A percentile compares a stretch with the other conserved stretches of the same genome.
Evolutionary conservation across 2,113 vertebrate genomes (phyloP).

Genomic region (Mustela nigripes): DNA sequence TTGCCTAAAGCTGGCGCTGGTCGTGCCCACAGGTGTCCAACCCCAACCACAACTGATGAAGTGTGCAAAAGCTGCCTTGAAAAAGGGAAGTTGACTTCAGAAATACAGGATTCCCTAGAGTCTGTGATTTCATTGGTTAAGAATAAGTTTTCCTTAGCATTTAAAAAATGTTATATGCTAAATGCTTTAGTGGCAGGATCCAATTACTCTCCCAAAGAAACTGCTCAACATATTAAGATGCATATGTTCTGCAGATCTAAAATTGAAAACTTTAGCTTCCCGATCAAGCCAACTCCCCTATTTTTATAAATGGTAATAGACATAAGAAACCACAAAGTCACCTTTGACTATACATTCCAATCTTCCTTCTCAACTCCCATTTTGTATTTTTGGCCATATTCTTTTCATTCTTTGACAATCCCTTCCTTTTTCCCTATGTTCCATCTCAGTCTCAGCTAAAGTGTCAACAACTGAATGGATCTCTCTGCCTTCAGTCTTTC

Average conservation of each 20-base stretch:
- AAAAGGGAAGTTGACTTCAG: constrained; percentile 73
- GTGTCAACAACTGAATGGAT: not conserved
- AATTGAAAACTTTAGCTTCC: not conserved
- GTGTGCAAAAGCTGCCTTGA: constrained; percentile 61
- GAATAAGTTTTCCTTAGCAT: constrained; percentile 54
- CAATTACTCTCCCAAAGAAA: constrained; percentile 57
- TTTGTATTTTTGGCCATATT: not conserved
- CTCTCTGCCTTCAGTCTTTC: not conserved
- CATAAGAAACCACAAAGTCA: constrained; percentile 40
- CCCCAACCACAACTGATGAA: constrained; percentile 50
- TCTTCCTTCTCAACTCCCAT: not conserved
- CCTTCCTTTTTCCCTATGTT: not conserved
- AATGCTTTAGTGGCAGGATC: constrained; percentile 45
- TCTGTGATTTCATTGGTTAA: constrained; percentile 40
- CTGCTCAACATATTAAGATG: constrained; percentile 25
- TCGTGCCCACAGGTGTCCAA: constrained; percentile 56
- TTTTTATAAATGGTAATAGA: constrained; percentile 52
- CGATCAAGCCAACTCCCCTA: not conserved
- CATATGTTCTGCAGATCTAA: constrained; percentile 53
- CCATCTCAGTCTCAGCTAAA: not conserved
- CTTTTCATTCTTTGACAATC: not conserved
- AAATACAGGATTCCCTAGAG: constrained; percentile 72
- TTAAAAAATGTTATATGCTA: constrained; percentile 35
- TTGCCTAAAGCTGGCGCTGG: constrained; percentile 51
- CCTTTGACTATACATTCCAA: not conserved